Evolutionary conservation across 92 coral and sea anemone genomes (phyloP).

Genomic region (Epizoanthus illoricatus): DNA sequence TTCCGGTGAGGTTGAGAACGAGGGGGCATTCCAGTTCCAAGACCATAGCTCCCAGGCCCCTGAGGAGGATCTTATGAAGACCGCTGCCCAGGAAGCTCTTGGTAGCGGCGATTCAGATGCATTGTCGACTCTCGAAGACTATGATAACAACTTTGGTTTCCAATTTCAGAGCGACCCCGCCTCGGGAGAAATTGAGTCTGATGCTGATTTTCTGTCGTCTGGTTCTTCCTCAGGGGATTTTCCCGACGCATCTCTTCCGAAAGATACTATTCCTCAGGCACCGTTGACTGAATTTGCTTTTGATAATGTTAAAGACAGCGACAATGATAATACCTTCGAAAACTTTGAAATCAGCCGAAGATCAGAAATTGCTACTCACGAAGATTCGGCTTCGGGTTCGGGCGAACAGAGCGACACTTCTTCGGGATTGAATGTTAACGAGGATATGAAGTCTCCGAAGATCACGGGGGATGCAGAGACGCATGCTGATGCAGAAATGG

Average conservation of each 20-base stretch:
- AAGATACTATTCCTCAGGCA: not conserved
- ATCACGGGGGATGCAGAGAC: slow-evolving; percentile 31
- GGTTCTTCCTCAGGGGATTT: slow-evolving; percentile 8
- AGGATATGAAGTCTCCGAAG: slow-evolving; percentile 6
- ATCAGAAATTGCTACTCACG: slow-evolving; percentile 23
- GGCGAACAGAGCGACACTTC: slow-evolving; percentile 8
- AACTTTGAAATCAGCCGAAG: slow-evolving; percentile 32
- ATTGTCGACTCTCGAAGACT: not conserved
- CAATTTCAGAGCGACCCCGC: slow-evolving; percentile 15
- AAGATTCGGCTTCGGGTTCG: slow-evolving; percentile 13
- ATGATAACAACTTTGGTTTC: slow-evolving; percentile 24
- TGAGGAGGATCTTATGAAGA: slow-evolving; percentile 21
- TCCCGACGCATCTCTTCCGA: slow-evolving; percentile 12
- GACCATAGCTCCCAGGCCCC: not conserved
- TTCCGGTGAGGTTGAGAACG: not conserved
- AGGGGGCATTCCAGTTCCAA: not conserved
- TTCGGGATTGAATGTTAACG: not conserved
- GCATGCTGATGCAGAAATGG: slow-evolving; percentile 16
- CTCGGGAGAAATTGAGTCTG: slow-evolving; percentile 33
- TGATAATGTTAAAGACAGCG: not conserved
- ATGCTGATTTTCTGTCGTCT: slow-evolving; percentile 33
- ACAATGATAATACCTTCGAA: not conserved
- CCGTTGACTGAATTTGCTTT: slow-evolving; percentile 7
- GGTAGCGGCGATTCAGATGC: slow-evolving; percentile 15
- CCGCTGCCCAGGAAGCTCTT: slow-evolving; percentile 9